Evolutionary conservation across 2,797 vertebrate genomes (phyloP).

Genomic region (Poecilia picta): DNA sequence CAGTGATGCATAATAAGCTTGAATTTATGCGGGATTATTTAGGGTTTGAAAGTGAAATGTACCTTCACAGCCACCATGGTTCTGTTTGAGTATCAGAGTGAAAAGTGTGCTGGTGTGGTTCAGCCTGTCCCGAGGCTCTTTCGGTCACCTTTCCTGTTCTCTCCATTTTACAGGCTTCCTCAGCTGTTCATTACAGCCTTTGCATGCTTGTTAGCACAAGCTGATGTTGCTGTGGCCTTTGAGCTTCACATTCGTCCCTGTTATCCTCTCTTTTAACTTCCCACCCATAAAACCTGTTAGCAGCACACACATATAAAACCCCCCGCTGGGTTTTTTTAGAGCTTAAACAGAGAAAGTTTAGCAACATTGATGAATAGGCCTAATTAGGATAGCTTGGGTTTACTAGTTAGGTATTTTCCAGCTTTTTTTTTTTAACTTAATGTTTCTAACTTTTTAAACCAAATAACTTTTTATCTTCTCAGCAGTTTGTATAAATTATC

Average conservation of each 20-base stretch:
- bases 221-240: conserved; percentile 60
- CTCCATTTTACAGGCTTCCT: conserved; percentile 63
- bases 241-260: conserved; percentile 45
- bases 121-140: conserved; percentile 43
- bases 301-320: conserved; percentile 27
- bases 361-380: conserved; percentile 18
- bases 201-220: conserved; percentile 58
- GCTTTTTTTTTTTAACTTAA: not conserved
- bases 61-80: not conserved
- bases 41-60: conserved; percentile 9
- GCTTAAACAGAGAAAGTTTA: conserved; percentile 21
- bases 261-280: conserved; percentile 46
- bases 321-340: conserved; percentile 24
- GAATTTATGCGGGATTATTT: not conserved
- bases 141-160: conserved; percentile 40
- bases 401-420: conserved; percentile 5
- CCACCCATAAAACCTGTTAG: conserved; percentile 49
- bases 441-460: conserved; percentile 13
- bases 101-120: conserved; percentile 25
- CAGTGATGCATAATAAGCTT: not conserved
- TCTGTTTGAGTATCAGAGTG: conserved; percentile 17
- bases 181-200: conserved; percentile 74
- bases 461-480: not conserved
- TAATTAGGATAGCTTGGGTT: conserved; percentile 11
- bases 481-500: conserved; percentile 13